Base-by-base conservation (phyloP, 2,113 vertebrate genomes). In the Cephalopholis sonnerati region DNA sequence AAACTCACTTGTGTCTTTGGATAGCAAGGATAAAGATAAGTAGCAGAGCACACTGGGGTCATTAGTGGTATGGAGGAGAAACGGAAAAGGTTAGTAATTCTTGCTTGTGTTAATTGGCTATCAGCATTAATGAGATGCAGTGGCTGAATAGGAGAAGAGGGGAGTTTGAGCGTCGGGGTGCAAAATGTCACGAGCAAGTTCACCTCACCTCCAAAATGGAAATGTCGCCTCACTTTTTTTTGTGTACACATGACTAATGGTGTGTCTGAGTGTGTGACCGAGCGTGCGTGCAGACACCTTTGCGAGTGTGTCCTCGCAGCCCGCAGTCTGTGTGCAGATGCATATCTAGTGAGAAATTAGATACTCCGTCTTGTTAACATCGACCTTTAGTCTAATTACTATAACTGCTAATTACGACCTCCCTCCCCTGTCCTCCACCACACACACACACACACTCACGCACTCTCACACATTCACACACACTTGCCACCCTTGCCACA, bases 61-160 rank as follows among this genome's bases (percentile, higher is more conserved):
- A 87, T 93, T 89, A 84, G 88, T 69, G 80, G 39, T 51, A 29
- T 57, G 62, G 82, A 70, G 72, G 85, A 88, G 88, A 22, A 77
- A 89, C 67, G 83, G 82, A 66, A 93, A 94, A 94, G 90, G 91
- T 92, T 93, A 92, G 68, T 83, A 66, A 87, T 79, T 87, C 77
- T 81, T 84, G 82, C 84, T 76, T 65, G 51, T 91, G 89, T 87
- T 94, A 93, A 94, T 93, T 93, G 92, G 74, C 80, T 87, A 88
- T 89, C 92, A 85, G 78, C 84, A 79, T 90, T 94, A 94, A 95
- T 93, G 92, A 94, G 87, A 91, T 83, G 77, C 81, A 65, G 75
- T 25, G 75, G 83, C 72, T 78, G 81, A 84, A n/a, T 68, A 79
- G 71, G 85, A 36, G 53, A 67, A 39, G 80, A 64, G 62, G 50